phyloP scores from a whole-genome alignment of 2,797 vertebrate genomes.

The Megaceryle alcyon region DNA sequence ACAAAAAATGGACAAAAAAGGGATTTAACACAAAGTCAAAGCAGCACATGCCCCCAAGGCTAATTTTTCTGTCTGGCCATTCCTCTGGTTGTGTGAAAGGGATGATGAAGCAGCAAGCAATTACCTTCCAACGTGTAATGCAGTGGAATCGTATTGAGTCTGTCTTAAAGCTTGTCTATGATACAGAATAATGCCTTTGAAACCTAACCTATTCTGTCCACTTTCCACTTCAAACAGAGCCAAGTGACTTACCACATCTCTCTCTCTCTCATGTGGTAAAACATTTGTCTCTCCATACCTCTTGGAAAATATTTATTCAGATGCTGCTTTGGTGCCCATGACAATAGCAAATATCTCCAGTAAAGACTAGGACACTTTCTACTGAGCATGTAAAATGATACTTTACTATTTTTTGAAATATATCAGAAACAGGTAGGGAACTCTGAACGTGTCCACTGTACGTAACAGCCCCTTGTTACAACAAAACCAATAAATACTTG shows the following conservation, averaged over 20 bases:
- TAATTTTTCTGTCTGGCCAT: not conserved
- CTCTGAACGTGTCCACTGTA: not conserved
- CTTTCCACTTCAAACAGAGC: not conserved
- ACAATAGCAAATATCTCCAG: not conserved
- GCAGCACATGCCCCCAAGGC: not conserved
- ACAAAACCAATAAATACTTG: constrained; percentile 55
- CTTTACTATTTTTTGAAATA: fast-evolving
- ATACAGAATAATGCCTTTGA: not conserved
- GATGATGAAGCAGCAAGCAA: not conserved
- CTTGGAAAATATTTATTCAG: not conserved
- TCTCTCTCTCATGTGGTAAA: not conserved
- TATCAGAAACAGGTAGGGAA: not conserved
- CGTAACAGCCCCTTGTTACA: fast-evolving
- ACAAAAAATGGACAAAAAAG: not conserved
- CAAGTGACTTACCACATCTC: not conserved
- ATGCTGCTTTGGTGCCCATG: not conserved
- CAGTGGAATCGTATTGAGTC: not conserved
- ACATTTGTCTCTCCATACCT: not conserved
- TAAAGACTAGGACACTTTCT: not conserved
- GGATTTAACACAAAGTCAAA: not conserved
- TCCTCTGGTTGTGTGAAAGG: not conserved
- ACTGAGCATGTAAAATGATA: not conserved
- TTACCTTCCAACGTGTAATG: not conserved
- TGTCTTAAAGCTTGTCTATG: not conserved
- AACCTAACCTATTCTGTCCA: not conserved